Evolutionary conservation across 2,797 vertebrate genomes (phyloP), one percentile per base, ranked within the genome.

Genomic region (Danio tinwini): DNA sequence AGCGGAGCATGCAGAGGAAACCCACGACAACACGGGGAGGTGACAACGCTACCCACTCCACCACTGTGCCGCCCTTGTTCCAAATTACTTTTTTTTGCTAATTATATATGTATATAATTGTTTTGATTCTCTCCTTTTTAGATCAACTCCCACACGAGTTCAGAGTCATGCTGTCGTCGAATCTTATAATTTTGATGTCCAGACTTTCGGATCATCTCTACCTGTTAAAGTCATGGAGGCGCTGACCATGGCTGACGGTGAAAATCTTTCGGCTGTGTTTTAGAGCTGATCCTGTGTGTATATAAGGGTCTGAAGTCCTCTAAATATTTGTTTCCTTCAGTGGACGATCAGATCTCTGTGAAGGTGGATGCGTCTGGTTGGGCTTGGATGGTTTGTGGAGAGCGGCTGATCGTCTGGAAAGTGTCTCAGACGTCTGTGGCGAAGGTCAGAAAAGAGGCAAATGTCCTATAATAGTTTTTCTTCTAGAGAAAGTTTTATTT

Each of bases 211-310:
- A 19, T 97, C 96, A 0, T 95, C 96, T 70, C 93, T 99, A 19
- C 97, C 97, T 1, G 96, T 99, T 77, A 98, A 96, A 88, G 94
- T 99, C 83, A 97, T 99, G 96, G 98, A 99, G 89, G 96, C 95
- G 0, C 89, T 99, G 82, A 95, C 95, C 0, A 90, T 94, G 91
- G 92, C 95, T 45, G 93, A 96, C 11, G 94, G 97, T 98, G 90
- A 10, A n/a, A 14, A 4, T 13, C 8, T 5, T 39, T 62, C 13
- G 16, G 45, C 50, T 9, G 0, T 42, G 42, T 44, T 44, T 29
- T 29, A 29, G 7, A 12, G 19, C 16, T 12, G 16, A 61, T 39
- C 12, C 12, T 29, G n/a, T n/a, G 0, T 50, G 63, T n/a, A 13
- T 55, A 0, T 50, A 29, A 8, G 49, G 13, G 55, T 71, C 10